These are phyloP conservation scores for Luperina nickerlii DNA, from an alignment of 2,888 invertebrate species.

Conservation along the genomic window DNA sequence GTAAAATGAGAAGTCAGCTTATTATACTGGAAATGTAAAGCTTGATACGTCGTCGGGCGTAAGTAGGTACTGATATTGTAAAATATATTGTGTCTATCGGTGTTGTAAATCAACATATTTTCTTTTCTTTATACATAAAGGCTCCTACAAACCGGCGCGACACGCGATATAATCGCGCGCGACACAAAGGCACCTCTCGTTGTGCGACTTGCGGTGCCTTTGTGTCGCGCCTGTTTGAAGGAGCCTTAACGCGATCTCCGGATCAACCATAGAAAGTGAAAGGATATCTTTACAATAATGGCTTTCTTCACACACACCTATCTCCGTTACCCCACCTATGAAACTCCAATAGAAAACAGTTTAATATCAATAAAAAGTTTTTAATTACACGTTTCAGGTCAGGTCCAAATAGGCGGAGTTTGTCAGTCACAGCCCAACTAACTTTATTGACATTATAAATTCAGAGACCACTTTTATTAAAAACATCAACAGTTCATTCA, in stretches of 20 bases:
- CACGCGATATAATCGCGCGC: no score
- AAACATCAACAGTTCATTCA: constrained; percentile 19
- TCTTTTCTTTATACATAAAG: no score
- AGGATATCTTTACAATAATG: not conserved
- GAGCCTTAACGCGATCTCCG: not conserved
- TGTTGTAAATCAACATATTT: no score
- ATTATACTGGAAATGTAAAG: no score
- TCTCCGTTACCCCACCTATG: not conserved
- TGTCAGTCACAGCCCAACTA: constrained; percentile 31
- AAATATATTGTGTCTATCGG: no score
- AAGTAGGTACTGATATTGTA: no score
- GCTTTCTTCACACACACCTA: not conserved
- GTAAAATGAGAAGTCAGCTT: no score
- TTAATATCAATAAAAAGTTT: constrained; percentile 43
- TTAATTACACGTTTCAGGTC: constrained; percentile 34
- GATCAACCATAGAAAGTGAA: not conserved
- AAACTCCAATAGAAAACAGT: constrained; percentile 42
- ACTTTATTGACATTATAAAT: constrained; percentile 50
- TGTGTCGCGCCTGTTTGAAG: no score
- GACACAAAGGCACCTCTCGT: no score
- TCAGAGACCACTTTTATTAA: constrained; percentile 37
- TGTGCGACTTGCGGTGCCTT: no score
- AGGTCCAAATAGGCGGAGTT: constrained; percentile 39
- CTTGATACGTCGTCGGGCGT: no score
- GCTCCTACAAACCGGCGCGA: no score